These are phyloP conservation scores for Philopotamus ludificatus DNA, from an alignment of 1,140 invertebrate genomes.

Conservation along the genomic window DNA sequence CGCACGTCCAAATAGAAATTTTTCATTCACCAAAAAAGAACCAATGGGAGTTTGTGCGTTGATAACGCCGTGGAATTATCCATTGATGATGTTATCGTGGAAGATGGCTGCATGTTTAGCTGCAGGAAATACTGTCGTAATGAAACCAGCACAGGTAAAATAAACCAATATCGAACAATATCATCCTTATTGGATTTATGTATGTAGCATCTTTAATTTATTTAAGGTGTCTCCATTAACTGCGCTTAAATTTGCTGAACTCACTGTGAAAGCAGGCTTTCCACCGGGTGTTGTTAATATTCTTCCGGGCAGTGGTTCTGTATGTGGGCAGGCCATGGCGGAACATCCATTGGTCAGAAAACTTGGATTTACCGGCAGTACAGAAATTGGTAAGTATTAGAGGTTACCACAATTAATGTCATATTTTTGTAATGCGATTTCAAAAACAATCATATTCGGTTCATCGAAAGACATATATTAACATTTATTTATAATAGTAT, in stretches of 20 bases:
- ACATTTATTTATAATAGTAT: too few relatives aligned
- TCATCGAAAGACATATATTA: too few relatives aligned
- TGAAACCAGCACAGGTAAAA: conserved; percentile 85
- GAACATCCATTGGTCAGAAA: conserved; percentile 83
- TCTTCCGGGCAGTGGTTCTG: conserved; percentile 76
- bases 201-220: conserved; percentile 58
- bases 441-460: too few relatives aligned
- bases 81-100: conserved; percentile 97
- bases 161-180: not conserved
- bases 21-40: conserved; percentile 86
- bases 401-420: not conserved
- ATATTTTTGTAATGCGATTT: too few relatives aligned
- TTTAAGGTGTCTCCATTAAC: conserved; percentile 83
- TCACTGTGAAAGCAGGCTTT: conserved; percentile 82
- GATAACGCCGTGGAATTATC: conserved; percentile 98
- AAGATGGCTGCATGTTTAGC: conserved; percentile 96
- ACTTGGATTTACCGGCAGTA: conserved; percentile 93
- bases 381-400: conserved; percentile 64
- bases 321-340: conserved; percentile 81
- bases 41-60: conserved; percentile 91
- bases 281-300: conserved; percentile 95
- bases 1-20: conserved; percentile 85
- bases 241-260: conserved; percentile 90
- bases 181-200: conserved; percentile 46
- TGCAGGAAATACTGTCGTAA: conserved; percentile 89